Evolutionary conservation across 1,140 invertebrate species (phyloP).

Genomic region (Physella acuta): DNA sequence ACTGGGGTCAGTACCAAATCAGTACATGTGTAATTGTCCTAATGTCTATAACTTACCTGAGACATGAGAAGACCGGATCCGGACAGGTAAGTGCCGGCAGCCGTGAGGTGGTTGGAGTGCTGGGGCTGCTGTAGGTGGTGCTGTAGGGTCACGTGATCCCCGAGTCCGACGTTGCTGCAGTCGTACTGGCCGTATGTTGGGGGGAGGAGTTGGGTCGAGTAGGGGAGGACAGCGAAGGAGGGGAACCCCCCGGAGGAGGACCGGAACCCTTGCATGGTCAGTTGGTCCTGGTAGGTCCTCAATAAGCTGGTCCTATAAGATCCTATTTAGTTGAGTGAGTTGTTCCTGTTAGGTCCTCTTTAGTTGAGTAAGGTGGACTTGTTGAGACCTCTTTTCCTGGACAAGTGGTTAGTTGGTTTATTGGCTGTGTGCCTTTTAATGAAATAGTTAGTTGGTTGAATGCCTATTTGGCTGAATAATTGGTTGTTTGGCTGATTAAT

Average conservation of each 20-base stretch:
- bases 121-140: background rate
- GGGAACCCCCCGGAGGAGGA: background rate
- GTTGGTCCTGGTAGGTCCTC: background rate
- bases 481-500: too few species aligned
- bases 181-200: background rate
- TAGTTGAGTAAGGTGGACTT: too few species aligned
- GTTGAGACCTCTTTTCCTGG: background rate
- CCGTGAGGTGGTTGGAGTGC: background rate
- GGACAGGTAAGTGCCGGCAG: background rate
- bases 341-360: too few species aligned
- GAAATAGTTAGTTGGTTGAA: background rate
- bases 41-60: constrained; percentile 9
- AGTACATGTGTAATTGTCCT: too few species aligned
- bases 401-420: background rate
- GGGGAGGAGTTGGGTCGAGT: background rate
- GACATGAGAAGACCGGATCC: constrained; percentile 17
- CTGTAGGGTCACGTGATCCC: background rate
- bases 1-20: too few species aligned
- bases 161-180: background rate
- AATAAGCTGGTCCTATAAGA: background rate
- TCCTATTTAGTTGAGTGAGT: too few species aligned
- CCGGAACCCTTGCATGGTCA: constrained; percentile 6
- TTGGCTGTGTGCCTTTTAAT: background rate
- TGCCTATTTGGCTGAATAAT: too few species aligned
- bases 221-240: constrained; percentile 5